Evolutionary conservation across 2,797 vertebrate genomes (phyloP).

Genomic region (Loris lydekkerianus): DNA sequence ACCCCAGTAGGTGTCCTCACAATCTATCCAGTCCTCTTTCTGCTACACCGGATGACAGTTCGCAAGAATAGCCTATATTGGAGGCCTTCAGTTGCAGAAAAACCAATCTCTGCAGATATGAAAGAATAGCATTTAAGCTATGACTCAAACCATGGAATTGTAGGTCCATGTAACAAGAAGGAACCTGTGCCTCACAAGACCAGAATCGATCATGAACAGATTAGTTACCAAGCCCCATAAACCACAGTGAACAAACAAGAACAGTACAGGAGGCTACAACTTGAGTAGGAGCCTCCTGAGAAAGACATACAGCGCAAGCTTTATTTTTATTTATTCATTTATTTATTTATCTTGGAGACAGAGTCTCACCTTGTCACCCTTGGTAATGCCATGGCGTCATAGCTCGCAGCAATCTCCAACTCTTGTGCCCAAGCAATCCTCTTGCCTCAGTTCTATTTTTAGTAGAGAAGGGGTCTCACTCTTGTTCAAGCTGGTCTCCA

Average conservation of each 20-base stretch:
- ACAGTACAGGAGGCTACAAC: fast-evolving
- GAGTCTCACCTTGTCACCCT: too few species aligned
- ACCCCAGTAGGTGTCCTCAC: not conserved
- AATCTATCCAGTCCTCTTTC: not conserved
- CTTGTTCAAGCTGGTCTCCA: too few species aligned
- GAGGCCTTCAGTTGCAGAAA: not conserved
- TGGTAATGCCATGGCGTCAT: too few species aligned
- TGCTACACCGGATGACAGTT: not conserved
- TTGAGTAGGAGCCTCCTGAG: not conserved
- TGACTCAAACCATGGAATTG: not conserved
- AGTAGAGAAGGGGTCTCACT: too few species aligned
- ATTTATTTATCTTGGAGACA: too few species aligned
- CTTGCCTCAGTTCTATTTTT: too few species aligned
- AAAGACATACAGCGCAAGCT: not conserved
- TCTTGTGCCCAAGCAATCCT: too few species aligned
- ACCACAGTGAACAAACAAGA: slow-evolving; percentile 26
- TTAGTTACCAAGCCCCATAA: not conserved
- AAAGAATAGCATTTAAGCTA: not conserved
- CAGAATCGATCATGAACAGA: not conserved
- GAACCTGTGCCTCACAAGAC: slow-evolving; percentile 30
- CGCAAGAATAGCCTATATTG: not conserved
- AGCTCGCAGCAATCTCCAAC: too few species aligned
- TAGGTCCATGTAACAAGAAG: slow-evolving; percentile 45
- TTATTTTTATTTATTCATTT: too few species aligned
- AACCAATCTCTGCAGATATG: not conserved